Percentiles rank a stretch among this genome's conserved stretches.
Conservation (phyloP, 1,140 invertebrate species). For the Dryas iulia region DNA sequence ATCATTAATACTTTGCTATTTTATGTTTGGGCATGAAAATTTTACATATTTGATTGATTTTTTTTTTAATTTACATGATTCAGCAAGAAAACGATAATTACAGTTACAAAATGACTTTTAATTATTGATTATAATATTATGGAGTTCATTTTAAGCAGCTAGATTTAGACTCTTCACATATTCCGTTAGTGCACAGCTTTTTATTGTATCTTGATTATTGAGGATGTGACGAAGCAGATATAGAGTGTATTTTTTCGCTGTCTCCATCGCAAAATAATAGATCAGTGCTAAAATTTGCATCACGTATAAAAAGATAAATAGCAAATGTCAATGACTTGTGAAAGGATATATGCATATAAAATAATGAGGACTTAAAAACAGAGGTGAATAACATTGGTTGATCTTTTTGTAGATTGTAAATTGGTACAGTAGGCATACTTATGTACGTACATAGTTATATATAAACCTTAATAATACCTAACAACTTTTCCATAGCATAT, state of each 20-base stretch:
- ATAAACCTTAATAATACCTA: not conserved
- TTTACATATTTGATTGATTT: too few species aligned
- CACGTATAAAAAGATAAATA: conserved; percentile 23
- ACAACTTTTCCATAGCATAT: too few species aligned
- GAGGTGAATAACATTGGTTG: not conserved
- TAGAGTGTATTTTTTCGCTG: conserved; percentile 11
- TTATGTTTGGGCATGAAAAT: too few species aligned
- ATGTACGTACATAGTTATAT: not conserved
- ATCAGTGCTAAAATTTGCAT: conserved; percentile 15
- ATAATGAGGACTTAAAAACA: not conserved
- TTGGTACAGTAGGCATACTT: not conserved
- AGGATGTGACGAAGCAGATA: conserved; percentile 13
- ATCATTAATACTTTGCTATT: too few species aligned
- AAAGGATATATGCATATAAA: conserved; percentile 29
- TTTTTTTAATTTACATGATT: too few species aligned
- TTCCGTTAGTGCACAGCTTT: conserved; percentile 11
- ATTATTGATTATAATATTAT: too few species aligned
- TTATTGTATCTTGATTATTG: not conserved
- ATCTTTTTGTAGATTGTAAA: not conserved
- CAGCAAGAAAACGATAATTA: too few species aligned
- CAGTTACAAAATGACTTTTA: too few species aligned
- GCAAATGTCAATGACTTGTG: conserved; percentile 28
- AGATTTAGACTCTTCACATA: not conserved
- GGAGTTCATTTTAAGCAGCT: not conserved
- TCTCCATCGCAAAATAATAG: conserved; percentile 3